Conservation (phyloP, 2,797 vertebrate species). For the Megalops cyprinoides region DNA sequence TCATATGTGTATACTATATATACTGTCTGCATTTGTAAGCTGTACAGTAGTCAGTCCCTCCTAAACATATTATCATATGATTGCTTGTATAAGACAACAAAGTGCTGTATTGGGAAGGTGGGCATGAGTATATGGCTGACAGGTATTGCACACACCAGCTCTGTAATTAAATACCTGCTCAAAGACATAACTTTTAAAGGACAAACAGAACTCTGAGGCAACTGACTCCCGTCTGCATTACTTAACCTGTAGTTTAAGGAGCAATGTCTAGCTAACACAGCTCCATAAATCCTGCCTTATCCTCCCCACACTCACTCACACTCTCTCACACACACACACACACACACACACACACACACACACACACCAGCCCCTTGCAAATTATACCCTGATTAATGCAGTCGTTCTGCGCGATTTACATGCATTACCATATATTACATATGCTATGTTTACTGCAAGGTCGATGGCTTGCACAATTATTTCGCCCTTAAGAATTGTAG, state of each 20-base stretch:
- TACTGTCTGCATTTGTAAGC: too few relatives aligned
- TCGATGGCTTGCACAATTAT: slow-evolving; percentile 37
- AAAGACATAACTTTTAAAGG: not conserved
- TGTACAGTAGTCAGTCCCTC: too few relatives aligned
- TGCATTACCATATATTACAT: slow-evolving; percentile 68
- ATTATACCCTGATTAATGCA: slow-evolving; percentile 65
- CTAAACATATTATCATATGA: too few relatives aligned
- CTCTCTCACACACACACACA: too few relatives aligned
- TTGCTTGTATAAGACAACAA: not conserved
- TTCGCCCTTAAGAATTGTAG: not conserved
- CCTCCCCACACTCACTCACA: too few relatives aligned
- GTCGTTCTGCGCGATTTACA: slow-evolving; percentile 63
- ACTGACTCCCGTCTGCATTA: not conserved
- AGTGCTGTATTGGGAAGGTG: not conserved
- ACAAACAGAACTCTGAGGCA: not conserved
- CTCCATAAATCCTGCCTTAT: not conserved
- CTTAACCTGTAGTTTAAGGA: not conserved
- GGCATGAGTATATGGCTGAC: not conserved
- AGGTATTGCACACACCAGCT: not conserved
- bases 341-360: too few relatives aligned
- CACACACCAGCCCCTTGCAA: slow-evolving; percentile 42
- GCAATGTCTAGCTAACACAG: not conserved
- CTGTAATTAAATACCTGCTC: slow-evolving; percentile 3
- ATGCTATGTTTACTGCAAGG: slow-evolving; percentile 60
- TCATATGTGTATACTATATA: too few relatives aligned